Base-by-base conservation (phyloP, 1,140 invertebrate species). In the Drosophila rhopaloa region DNA sequence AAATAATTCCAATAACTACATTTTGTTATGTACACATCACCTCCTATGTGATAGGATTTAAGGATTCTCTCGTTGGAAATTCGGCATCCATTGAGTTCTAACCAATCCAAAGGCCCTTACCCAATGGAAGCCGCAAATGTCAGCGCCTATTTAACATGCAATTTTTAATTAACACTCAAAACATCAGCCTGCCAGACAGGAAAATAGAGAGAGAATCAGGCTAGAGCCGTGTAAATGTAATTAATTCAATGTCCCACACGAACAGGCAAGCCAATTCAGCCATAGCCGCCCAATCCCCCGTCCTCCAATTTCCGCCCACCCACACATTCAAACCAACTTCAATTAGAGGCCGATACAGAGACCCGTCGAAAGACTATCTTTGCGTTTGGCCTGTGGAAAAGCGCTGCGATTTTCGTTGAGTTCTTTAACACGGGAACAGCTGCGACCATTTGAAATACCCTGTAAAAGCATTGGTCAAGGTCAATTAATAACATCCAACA, bases 81-180 rank as follows among this genome's bases (percentile, higher is more conserved):
- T 46, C 10, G 35, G 41, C 35, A 14, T 10, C 14, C 13, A 35
- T n/a, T 32, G 14, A 27, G 37, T 35, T 53, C n/a, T 46, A 55
- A 16, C 29, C 29, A 32, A 32, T 1, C 29, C 6, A 32, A 32
- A 2, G 7, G 29, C 6, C 4, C 29, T 32, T 32, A 32, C 7
- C 29, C n/a, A 56, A 71, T 59, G 53, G 48, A 81, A 48, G 13
- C 53, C 71, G 48, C 71, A 62, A 81, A 65, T 66, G 63, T 56
- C 70, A 68, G 29, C 24, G 63, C 66, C 71, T 50, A 71, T 86
- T 86, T 65, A 72, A 73, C 66, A 79, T 86, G 62, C 55, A 75
- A 62, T 86, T 81, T 81, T 81, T 81, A 86, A 86, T 86, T 86
- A 81, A 76, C 62, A 70, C 47, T 68, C 68, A 56, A 50, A 76